Conservation (phyloP, 2,888 invertebrate genomes). For the Nomada lathburiana region DNA sequence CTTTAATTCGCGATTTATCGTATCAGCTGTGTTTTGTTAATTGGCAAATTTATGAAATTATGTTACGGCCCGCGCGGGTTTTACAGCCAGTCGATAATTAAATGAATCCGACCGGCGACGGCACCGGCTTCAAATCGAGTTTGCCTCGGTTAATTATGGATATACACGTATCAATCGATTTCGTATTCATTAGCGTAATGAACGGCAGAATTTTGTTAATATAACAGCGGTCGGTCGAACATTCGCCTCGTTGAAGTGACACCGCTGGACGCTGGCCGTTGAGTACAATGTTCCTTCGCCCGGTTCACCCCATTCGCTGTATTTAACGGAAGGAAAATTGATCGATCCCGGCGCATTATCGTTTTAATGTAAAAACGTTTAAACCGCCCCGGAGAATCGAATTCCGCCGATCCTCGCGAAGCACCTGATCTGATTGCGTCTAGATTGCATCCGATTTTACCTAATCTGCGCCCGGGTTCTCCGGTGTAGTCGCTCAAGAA, state of each 20-base stretch:
- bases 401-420: conserved; percentile 32
- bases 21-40: conserved; percentile 34
- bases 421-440: conserved; percentile 45
- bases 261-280: neutral
- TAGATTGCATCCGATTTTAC: conserved; percentile 40
- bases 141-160: conserved; percentile 47
- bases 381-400: conserved; percentile 33
- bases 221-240: neutral
- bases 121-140: conserved; percentile 41
- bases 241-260: neutral
- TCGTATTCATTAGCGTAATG: conserved; percentile 43
- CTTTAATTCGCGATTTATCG: conserved; percentile 18
- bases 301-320: neutral
- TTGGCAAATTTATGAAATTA: conserved; percentile 38
- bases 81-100: conserved; percentile 44
- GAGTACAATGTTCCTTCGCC: neutral
- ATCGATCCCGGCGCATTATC: neutral
- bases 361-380: conserved; percentile 8
- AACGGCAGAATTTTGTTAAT: conserved; percentile 34
- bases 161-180: conserved; percentile 47
- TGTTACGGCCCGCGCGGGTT: conserved; percentile 13
- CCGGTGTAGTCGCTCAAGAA: neutral
- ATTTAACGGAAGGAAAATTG: conserved; percentile 11
- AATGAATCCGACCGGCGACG: conserved; percentile 32
- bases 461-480: conserved; percentile 22